These are phyloP conservation scores for Rhynchophorus ferrugineus DNA, from an alignment of 1,140 invertebrate genomes.

Conservation along the genomic window DNA sequence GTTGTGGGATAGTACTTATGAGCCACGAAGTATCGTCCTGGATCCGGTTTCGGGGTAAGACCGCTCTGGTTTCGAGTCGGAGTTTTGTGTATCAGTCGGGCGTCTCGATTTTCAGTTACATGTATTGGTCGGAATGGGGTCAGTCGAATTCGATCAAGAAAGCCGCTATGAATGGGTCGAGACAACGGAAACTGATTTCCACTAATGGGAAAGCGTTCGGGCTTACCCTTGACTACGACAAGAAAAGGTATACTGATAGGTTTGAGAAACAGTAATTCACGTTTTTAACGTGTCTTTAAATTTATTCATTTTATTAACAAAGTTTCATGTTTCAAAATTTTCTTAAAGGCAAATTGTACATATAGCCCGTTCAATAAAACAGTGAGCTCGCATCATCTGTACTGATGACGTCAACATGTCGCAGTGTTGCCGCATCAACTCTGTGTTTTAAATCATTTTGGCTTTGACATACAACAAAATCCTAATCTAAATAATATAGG, in stretches of 20 bases:
- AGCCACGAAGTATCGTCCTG: slow-evolving; percentile 78
- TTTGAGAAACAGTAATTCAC: not conserved
- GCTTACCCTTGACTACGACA: slow-evolving; percentile 63
- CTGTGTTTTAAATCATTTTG: too few relatives aligned
- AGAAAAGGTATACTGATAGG: slow-evolving; percentile 39
- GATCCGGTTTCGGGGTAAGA: slow-evolving; percentile 77
- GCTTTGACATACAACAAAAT: too few relatives aligned
- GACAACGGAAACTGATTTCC: slow-evolving; percentile 55
- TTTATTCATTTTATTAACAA: too few relatives aligned
- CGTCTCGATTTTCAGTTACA: slow-evolving; percentile 57
- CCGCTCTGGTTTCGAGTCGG: too few relatives aligned
- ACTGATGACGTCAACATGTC: too few relatives aligned
- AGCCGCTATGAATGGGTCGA: slow-evolving; percentile 66
- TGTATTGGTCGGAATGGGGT: slow-evolving; percentile 87
- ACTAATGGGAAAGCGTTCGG: slow-evolving; percentile 69
- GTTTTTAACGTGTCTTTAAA: not conserved
- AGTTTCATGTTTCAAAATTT: too few relatives aligned
- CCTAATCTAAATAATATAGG: too few relatives aligned
- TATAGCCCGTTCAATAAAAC: too few relatives aligned
- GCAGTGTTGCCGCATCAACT: too few relatives aligned
- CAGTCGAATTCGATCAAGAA: slow-evolving; percentile 59
- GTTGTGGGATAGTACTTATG: slow-evolving; percentile 74
- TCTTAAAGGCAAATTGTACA: too few relatives aligned
- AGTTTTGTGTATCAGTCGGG: too few relatives aligned
- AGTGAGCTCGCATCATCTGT: too few relatives aligned